Conservation (phyloP, 2,113 vertebrate genomes). For the Anoura caudifer region DNA sequence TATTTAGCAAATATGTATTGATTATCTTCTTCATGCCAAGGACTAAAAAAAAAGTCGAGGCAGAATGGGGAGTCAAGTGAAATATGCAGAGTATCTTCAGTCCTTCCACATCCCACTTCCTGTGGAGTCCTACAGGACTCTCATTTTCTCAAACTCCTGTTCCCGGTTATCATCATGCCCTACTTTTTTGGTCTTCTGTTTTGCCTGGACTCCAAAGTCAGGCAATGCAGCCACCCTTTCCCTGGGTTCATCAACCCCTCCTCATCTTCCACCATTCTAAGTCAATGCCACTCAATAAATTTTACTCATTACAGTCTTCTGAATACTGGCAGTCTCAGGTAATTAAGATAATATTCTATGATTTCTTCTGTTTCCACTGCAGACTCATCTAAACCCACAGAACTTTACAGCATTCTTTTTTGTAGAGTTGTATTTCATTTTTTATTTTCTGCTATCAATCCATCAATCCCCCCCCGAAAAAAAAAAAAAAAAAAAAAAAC, state of each 20-base stretch:
- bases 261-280: background rate
- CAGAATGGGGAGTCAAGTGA: background rate
- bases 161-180: accelerated
- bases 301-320: background rate
- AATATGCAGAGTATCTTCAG: background rate
- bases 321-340: background rate
- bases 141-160: background rate
- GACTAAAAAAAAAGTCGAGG: background rate
- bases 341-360: background rate
- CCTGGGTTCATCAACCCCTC: background rate
- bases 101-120: background rate
- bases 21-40: background rate
- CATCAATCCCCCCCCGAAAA: background rate
- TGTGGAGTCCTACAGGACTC: background rate
- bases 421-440: background rate
- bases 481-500: background rate
- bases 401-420: background rate
- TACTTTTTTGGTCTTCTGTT: background rate
- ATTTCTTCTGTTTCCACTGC: background rate
- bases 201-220: background rate
- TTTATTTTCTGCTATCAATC: background rate
- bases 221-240: too few relatives aligned
- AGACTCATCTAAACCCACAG: background rate
- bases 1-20: background rate
- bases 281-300: background rate